These are phyloP conservation scores for Sialia sialis DNA, from an alignment of 2,113 vertebrate species.

Conservation along the genomic window DNA sequence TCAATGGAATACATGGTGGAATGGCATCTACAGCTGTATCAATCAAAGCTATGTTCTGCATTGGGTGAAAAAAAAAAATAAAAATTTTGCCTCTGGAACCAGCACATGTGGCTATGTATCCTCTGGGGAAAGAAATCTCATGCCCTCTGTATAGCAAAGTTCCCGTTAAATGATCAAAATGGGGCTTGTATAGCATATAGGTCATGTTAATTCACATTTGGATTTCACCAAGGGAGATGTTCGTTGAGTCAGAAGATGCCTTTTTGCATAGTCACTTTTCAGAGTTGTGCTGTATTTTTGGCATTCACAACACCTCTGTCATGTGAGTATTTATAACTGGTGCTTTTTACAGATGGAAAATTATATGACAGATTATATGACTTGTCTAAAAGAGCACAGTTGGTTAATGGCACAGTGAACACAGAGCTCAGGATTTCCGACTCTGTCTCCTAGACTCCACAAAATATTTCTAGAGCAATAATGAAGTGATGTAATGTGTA, in stretches of 20 bases:
- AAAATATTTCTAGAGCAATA: neutral
- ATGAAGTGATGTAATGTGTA: neutral
- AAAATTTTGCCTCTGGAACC: slow-evolving; percentile 28
- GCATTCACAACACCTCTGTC: neutral
- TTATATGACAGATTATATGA: neutral
- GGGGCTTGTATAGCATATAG: neutral
- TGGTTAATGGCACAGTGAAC: neutral
- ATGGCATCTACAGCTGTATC: slow-evolving; percentile 31
- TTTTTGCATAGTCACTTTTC: slow-evolving; percentile 43
- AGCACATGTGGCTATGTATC: neutral
- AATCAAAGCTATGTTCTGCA: neutral
- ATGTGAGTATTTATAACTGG: neutral
- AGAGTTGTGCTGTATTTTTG: neutral
- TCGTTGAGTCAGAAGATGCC: slow-evolving; percentile 9
- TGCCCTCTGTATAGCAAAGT: neutral
- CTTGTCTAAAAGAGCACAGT: neutral
- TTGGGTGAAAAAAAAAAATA: neutral
- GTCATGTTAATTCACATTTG: neutral
- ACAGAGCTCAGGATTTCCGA: neutral
- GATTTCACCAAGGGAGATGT: neutral
- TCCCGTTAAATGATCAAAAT: neutral
- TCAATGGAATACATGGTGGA: neutral
- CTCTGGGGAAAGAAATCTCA: neutral
- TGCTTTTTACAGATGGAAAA: slow-evolving; percentile 9
- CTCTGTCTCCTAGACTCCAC: neutral